phyloP scores from a whole-genome alignment of 2,888 invertebrate species.

The Strigamia maritima region DNA sequence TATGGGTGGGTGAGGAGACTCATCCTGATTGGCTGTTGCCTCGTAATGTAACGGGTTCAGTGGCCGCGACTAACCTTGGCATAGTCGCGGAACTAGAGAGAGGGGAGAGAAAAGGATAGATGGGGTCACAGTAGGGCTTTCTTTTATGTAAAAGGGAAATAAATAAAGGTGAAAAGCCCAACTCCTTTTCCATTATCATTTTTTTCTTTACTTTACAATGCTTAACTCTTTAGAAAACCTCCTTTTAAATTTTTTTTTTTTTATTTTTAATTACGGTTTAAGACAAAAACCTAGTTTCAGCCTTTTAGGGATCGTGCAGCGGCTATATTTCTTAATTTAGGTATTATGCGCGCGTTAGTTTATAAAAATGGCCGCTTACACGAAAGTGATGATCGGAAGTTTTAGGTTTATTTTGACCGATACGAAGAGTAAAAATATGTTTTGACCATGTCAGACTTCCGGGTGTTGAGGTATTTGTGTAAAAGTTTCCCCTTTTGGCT shows the following conservation, averaged over 20 bases:
- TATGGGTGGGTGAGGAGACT: not conserved
- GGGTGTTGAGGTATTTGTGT: constrained; percentile 15
- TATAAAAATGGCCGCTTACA: not conserved
- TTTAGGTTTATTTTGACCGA: too few species aligned
- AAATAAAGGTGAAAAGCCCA: not conserved
- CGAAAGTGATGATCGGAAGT: not conserved
- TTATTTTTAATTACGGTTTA: not conserved
- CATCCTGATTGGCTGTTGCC: not conserved
- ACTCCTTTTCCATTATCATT: not conserved
- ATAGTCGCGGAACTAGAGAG: constrained; percentile 7
- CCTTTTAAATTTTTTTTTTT: not conserved
- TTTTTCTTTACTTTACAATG: not conserved
- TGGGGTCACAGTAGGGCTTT: constrained; percentile 20
- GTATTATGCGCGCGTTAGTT: not conserved
- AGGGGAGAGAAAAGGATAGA: not conserved
- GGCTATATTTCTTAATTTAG: not conserved
- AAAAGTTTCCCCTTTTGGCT: constrained; percentile 18
- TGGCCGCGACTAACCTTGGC: constrained; percentile 26
- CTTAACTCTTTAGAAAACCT: not conserved
- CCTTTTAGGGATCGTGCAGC: not conserved
- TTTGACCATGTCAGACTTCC: not conserved
- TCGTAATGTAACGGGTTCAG: not conserved
- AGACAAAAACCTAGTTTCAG: not conserved
- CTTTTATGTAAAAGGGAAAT: constrained; percentile 11
- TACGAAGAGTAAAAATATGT: not conserved